phyloP scores from a whole-genome alignment of 2,113 vertebrate species.

The Prunella himalayana region DNA sequence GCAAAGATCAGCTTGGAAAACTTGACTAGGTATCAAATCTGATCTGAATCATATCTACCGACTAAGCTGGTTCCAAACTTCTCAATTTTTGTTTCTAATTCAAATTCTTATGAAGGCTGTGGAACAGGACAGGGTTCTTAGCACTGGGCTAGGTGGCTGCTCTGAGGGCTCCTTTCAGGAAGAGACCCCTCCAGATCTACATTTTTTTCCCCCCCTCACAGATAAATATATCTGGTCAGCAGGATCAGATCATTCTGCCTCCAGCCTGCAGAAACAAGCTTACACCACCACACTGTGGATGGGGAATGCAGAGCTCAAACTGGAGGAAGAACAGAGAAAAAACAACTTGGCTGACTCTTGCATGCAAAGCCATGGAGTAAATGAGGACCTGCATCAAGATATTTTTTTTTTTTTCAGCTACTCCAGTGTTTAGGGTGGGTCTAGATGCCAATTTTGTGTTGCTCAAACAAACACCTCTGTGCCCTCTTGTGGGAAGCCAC shows the following conservation, averaged over 20 bases:
- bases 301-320: neutral
- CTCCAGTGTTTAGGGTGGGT: neutral
- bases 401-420: neutral
- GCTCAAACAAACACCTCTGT: neutral
- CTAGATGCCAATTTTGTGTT: neutral
- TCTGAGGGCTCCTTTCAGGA: neutral
- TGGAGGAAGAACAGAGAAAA: neutral
- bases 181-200: neutral
- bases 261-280: neutral
- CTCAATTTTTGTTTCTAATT: neutral
- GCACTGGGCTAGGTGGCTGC: neutral
- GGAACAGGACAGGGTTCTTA: neutral
- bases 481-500: neutral
- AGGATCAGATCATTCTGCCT: neutral
- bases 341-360: neutral
- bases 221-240: neutral
- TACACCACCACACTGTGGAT: neutral
- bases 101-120: neutral
- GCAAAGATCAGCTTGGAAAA: neutral
- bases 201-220: neutral
- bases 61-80: neutral
- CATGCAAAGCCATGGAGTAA: neutral
- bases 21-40: neutral
- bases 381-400: neutral
- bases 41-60: no score